phyloP scores from a whole-genome alignment of 1,140 invertebrate species.

The Eufriesea mexicana region DNA sequence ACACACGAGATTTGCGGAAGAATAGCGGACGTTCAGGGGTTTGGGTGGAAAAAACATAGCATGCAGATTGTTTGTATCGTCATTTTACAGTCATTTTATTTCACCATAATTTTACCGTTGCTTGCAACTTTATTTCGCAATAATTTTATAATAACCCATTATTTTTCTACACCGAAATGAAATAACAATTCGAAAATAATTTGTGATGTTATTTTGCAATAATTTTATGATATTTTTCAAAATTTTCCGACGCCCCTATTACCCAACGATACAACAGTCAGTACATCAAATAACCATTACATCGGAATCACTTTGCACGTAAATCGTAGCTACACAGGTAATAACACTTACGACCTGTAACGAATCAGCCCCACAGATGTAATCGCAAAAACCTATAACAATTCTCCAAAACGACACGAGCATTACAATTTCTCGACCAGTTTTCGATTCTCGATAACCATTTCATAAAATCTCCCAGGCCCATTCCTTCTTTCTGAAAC shows the following conservation, averaged over 20 bases:
- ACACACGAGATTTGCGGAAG: neutral
- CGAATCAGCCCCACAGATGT: neutral
- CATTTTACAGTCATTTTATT: neutral
- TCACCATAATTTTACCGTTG: too few relatives aligned
- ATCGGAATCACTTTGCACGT: neutral
- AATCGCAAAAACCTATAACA: neutral
- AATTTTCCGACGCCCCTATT: too few relatives aligned
- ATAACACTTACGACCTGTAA: neutral
- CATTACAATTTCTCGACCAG: neutral
- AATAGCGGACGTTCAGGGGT: neutral
- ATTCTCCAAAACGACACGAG: neutral
- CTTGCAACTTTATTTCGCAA: too few relatives aligned
- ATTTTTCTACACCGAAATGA: too few relatives aligned
- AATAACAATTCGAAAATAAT: too few relatives aligned
- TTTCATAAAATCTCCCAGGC: neutral
- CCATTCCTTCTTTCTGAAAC: neutral
- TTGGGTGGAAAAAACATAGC: too few relatives aligned
- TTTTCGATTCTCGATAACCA: neutral
- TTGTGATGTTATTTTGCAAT: too few relatives aligned
- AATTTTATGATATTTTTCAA: too few relatives aligned
- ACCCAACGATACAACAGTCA: neutral
- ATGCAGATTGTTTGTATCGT: too few relatives aligned
- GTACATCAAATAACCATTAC: neutral
- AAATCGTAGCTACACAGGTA: neutral
- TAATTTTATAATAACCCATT: too few relatives aligned